These are phyloP conservation scores for Heliconius ismenius DNA, from an alignment of 2,888 invertebrate species.

Conservation along the genomic window DNA sequence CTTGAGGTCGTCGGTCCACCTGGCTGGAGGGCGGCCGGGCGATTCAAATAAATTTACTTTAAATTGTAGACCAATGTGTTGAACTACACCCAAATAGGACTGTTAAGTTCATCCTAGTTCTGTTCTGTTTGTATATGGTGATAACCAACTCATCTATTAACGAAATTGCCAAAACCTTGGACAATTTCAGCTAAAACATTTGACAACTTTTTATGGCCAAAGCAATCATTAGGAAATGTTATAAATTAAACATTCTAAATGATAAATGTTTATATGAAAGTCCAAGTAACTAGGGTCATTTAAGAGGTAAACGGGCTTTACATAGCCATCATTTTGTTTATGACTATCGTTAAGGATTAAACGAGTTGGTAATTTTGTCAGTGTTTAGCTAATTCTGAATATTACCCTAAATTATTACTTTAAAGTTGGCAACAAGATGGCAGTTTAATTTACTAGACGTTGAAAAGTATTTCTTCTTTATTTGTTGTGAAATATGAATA, in stretches of 20 bases:
- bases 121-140: not conserved
- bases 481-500: not conserved
- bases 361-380: conserved; percentile 28
- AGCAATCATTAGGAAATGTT: not conserved
- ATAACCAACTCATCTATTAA: not conserved
- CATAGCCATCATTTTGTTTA: conserved; percentile 30
- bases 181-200: not conserved
- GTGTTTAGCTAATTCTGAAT: conserved; percentile 20
- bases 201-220: not conserved
- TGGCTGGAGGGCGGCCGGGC: too few relatives aligned
- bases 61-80: not conserved
- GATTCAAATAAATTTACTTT: too few relatives aligned
- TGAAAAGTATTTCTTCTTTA: not conserved
- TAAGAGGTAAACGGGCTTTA: conserved; percentile 20
- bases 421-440: not conserved
- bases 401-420: conserved; percentile 8
- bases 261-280: not conserved
- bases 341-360: conserved; percentile 27
- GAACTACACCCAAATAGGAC: not conserved
- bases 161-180: too few relatives aligned
- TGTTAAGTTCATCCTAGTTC: not conserved
- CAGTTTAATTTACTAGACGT: not conserved
- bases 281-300: conserved; percentile 22
- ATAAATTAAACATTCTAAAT: not conserved
- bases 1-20: too few relatives aligned